Conservation (phyloP, 1,140 invertebrate species). For the Heliconius himera region DNA sequence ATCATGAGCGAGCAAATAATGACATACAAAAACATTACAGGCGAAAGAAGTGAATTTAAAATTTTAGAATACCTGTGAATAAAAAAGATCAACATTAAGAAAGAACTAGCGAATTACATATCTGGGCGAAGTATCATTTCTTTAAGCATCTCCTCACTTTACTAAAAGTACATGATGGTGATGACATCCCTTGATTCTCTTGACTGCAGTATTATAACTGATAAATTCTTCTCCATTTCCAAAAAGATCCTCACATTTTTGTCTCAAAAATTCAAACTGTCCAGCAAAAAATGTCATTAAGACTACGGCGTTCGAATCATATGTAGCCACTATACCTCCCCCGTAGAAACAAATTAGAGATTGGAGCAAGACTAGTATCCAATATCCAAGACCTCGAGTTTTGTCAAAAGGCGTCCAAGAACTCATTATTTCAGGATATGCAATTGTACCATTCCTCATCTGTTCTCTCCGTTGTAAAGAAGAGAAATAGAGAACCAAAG, state of each 20-base stretch:
- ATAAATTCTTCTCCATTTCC: slow-evolving; percentile 38
- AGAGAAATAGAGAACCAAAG: slow-evolving; percentile 54
- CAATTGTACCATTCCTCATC: slow-evolving; percentile 46
- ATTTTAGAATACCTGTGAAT: slow-evolving; percentile 56
- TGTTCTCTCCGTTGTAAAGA: slow-evolving; percentile 40
- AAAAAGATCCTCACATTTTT: slow-evolving; percentile 60
- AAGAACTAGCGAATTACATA: not conserved
- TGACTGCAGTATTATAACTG: slow-evolving; percentile 46
- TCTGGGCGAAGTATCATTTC: not conserved
- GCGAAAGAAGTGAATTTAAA: slow-evolving; percentile 59
- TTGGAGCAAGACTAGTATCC: slow-evolving; percentile 49
- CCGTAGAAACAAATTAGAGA: slow-evolving; percentile 61
- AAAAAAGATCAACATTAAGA: slow-evolving; percentile 19
- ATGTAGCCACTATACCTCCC: slow-evolving; percentile 63
- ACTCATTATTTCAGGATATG: slow-evolving; percentile 69
- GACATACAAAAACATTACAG: slow-evolving; percentile 68
- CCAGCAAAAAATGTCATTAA: slow-evolving; percentile 69
- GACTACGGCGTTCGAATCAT: slow-evolving; percentile 63
- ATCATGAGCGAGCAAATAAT: slow-evolving; percentile 72
- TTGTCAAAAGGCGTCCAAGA: slow-evolving; percentile 66
- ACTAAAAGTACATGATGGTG: slow-evolving; percentile 57
- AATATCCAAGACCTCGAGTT: slow-evolving; percentile 55
- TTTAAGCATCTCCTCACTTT: slow-evolving; percentile 46
- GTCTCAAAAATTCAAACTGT: slow-evolving; percentile 58
- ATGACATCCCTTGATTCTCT: slow-evolving; percentile 58